Evolutionary conservation across 1,140 invertebrate species (phyloP), one percentile per base, ranked within the genome.

Genomic region (Riptortus pedestris): DNA sequence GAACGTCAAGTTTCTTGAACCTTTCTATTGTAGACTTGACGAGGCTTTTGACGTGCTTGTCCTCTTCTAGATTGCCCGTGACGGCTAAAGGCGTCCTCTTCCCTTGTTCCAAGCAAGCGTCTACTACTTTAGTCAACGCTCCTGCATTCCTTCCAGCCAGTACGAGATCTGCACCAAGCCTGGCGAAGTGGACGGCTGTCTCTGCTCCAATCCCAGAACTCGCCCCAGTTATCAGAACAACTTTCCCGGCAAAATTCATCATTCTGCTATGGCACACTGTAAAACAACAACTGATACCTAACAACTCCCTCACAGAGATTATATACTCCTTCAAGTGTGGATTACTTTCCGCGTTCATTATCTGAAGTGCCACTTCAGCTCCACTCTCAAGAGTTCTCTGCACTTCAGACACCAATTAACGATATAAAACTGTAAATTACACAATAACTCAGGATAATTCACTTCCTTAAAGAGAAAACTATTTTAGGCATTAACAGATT

Each of bases 141-240:
- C 78, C 78, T 52, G 79, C 74, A 73, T 93, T 91, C 28, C 90
- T 79, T 28, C 90, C 91, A 16, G 84, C 85, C 14, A 95, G 66
- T 0, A 77, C 78, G 16, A 91, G 70, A 38, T 71, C 76, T 1
- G 87, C 89, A 48, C 86, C 86, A 16, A 87, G 73, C 67, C 83
- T 79, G 1, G 89, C 81, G 68, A 94, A 83, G 60, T 85, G 79
- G 47, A 86, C 65, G 1, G 90, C 90, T 18, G 87, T 86, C n/a
- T 83, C 85, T 45, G 84, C 83, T 59, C 90, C 91, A 67, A 94
- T 93, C 1, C 91, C 91, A 33, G 88, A 91, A 73, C 87, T 90
- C 1, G 90, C 90, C 59, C 90, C 90, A 2, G 84, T 86, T 52
- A 86, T 79, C 26, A 86, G 68, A 0, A 86, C 80, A 31, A 87